Percentiles rank a stretch among this genome's conserved stretches.
These are phyloP conservation scores for Lasiurus cinereus DNA, from an alignment of 2,113 vertebrate genomes.

Conservation along the genomic window DNA sequence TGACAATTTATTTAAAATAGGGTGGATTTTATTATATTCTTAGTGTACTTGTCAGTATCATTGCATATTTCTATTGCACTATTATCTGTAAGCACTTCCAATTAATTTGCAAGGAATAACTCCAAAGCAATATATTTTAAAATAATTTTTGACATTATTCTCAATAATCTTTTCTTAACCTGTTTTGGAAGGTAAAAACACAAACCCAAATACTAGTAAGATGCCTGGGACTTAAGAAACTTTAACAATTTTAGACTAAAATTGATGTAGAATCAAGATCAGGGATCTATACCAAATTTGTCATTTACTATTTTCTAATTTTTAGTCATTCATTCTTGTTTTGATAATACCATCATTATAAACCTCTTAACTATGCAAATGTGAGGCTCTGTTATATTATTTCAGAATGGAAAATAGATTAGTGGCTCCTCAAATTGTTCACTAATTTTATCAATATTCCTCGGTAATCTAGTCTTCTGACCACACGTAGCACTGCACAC, in stretches of 20 bases:
- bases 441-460: neutral
- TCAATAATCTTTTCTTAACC: neutral
- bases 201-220: neutral
- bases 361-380: neutral
- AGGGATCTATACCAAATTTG: neutral
- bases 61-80: neutral
- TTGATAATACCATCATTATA: neutral
- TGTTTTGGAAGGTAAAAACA: conserved; percentile 25
- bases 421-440: neutral
- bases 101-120: neutral
- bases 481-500: neutral
- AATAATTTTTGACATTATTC: neutral
- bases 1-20: neutral
- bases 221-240: neutral
- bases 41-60: neutral
- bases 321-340: neutral
- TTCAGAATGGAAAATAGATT: neutral
- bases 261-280: neutral
- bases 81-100: neutral
- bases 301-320: neutral
- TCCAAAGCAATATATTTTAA: neutral
- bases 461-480: neutral
- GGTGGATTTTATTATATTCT: neutral
- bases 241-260: neutral
- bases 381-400: neutral